Evolutionary conservation across 2,888 invertebrate species (phyloP).

Genomic region (Vanessa cardui): DNA sequence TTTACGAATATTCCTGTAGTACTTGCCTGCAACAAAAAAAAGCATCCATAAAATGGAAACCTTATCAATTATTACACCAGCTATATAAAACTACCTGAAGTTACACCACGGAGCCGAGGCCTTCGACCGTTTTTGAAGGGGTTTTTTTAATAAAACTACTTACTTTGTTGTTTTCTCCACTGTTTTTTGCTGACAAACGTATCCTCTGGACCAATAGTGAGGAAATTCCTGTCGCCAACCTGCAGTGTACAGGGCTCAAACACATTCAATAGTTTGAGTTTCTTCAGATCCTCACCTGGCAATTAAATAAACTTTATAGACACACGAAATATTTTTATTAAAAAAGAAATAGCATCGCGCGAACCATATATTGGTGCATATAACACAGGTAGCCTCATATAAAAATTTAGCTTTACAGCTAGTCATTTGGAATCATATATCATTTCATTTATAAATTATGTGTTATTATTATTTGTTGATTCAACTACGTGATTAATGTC

Average conservation of each 20-base stretch:
- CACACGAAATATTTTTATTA: no score
- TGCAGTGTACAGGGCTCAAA: constrained; percentile 94
- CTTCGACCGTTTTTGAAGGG: no score
- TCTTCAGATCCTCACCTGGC: constrained; percentile 89
- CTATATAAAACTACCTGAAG: no score
- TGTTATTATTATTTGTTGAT: no score
- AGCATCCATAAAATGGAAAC: background rate
- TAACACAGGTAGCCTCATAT: background rate
- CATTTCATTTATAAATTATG: no score
- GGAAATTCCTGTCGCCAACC: constrained; percentile 93
- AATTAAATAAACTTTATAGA: background rate
- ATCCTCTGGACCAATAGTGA: constrained; percentile 90
- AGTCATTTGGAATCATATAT: no score
- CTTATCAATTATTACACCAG: no score
- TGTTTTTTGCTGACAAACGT: constrained; percentile 88
- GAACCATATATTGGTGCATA: background rate
- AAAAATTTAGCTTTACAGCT: no score
- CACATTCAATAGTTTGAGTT: constrained; percentile 91
- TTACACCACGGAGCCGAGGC: no score
- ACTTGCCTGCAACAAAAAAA: constrained; percentile 60
- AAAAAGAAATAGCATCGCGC: no score
- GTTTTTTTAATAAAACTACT: background rate
- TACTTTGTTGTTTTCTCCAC: constrained; percentile 88
- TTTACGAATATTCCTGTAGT: constrained; percentile 72
- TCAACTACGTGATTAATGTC: no score